Conservation (phyloP, 2,888 invertebrate genomes). For the Halictus ligatus region DNA sequence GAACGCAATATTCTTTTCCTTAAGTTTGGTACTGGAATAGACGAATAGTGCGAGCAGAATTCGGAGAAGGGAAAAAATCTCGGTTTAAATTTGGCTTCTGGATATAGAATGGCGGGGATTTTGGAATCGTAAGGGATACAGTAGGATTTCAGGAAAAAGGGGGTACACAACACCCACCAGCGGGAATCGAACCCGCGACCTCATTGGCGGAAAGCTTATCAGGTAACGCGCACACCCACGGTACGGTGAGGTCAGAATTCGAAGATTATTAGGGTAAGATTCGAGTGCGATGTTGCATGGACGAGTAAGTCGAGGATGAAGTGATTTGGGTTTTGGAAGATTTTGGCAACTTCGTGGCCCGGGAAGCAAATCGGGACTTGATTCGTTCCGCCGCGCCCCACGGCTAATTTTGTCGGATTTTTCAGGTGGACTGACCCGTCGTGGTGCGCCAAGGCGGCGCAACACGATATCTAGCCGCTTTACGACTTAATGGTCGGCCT, state of each 20-base stretch:
- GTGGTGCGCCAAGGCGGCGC: slow-evolving; percentile 15
- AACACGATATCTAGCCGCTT: slow-evolving; percentile 41
- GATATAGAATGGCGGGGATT: too few relatives aligned
- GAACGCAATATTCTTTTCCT: too few relatives aligned
- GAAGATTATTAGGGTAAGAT: neutral
- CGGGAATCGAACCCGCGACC: too few relatives aligned
- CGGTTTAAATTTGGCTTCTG: too few relatives aligned
- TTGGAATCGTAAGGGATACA: too few relatives aligned
- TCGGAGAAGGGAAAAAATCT: too few relatives aligned
- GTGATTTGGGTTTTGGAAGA: neutral
- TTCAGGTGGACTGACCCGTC: neutral
- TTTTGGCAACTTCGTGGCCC: neutral
- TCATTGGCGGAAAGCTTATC: too few relatives aligned
- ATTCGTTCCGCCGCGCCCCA: neutral
- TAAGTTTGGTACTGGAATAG: too few relatives aligned
- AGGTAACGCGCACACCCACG: too few relatives aligned
- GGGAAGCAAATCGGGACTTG: neutral
- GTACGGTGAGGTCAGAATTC: neutral
- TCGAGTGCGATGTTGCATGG: neutral
- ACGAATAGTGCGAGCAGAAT: too few relatives aligned
- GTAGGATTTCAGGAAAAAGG: too few relatives aligned
- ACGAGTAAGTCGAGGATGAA: neutral
- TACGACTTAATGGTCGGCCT: slow-evolving; percentile 51
- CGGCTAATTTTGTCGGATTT: neutral
- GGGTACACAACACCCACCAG: too few relatives aligned